phyloP scores from a whole-genome alignment of 2,888 invertebrate species.

The Phalera bucephala region DNA sequence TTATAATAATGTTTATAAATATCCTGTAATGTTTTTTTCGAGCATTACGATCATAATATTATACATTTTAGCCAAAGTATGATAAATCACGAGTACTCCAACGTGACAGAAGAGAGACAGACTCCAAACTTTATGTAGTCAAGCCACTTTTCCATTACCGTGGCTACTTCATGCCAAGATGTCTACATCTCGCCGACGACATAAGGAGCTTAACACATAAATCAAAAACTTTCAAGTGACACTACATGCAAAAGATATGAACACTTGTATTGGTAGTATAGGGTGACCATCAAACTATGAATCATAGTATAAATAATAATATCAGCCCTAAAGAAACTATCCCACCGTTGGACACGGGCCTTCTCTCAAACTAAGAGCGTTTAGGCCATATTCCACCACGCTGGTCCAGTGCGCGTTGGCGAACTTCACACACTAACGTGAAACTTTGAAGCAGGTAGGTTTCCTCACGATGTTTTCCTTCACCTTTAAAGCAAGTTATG shows the following conservation, averaged over 20 bases:
- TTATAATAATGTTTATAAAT: too few relatives aligned
- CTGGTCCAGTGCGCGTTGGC: too few relatives aligned
- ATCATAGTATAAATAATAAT: neutral
- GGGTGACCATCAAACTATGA: conserved; percentile 12
- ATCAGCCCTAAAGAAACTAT: too few relatives aligned
- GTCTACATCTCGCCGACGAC: conserved; percentile 16
- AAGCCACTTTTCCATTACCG: conserved; percentile 17
- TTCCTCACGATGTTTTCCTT: too few relatives aligned
- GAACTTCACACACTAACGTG: too few relatives aligned
- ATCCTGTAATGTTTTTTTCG: too few relatives aligned
- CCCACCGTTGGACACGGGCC: too few relatives aligned
- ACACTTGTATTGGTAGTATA: conserved; percentile 18
- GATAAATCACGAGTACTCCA: conserved; percentile 16
- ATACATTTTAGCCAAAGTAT: conserved; percentile 3
- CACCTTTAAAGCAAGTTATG: too few relatives aligned
- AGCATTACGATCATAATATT: neutral
- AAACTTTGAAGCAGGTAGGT: too few relatives aligned
- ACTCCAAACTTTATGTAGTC: conserved; percentile 11
- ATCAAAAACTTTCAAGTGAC: conserved; percentile 67
- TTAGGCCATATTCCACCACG: too few relatives aligned
- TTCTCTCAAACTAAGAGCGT: too few relatives aligned
- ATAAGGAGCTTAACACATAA: conserved; percentile 41
- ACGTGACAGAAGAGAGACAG: neutral
- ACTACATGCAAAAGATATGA: conserved; percentile 35
- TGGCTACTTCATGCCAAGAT: conserved; percentile 10